Base-by-base conservation (phyloP, 2,797 vertebrate species). In the Botia almorhae region DNA sequence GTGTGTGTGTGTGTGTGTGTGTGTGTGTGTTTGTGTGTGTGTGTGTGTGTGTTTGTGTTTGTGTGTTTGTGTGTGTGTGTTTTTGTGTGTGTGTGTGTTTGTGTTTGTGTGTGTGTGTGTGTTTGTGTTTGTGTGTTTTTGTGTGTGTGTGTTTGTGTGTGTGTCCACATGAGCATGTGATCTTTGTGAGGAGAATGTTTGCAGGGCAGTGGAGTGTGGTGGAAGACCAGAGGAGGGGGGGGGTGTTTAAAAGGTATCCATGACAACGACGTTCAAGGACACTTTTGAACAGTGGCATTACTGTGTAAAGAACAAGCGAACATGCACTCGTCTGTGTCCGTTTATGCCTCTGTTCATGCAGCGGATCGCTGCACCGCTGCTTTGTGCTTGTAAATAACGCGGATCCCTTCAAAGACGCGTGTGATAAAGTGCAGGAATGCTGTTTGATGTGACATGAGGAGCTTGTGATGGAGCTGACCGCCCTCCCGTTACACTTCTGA, bases 191-290 rank as follows among this genome's bases (percentile, higher is more conserved):
- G 51, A 23, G 64, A 29, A 68, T 81, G 65, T 82, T 67, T 72
- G 65, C 70, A 3, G 73, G 77, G 60, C 76, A 80, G 46, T 83
- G 67, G 72, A 84, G 84, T 87, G 83, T 82, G 80, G 14, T 67
- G 68, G 63, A 74, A 64, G 48, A 83, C 19, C 55, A 58, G 68
- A 69, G 61, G 72, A 78, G n/a, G n/a, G 60, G 80, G 76, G 72
- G 72, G 88, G 90, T 92, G 91, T 93, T 91, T 86, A 86, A 91
- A 87, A 85, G 80, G 92, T 93, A 53, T 39, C 91, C 89, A 93
- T 93, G 90, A 93, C 89, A 88, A 93, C 91, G 48, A 50, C 82
- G 74, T 87, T 84, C 84, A 81, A 80, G 84, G 91, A 90, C 88
- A 91, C 90, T 88, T 88, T 80, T 81, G 87, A 81, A 82, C 87